Base-by-base conservation (phyloP, 1,140 invertebrate species). In the Platyura marginata region DNA sequence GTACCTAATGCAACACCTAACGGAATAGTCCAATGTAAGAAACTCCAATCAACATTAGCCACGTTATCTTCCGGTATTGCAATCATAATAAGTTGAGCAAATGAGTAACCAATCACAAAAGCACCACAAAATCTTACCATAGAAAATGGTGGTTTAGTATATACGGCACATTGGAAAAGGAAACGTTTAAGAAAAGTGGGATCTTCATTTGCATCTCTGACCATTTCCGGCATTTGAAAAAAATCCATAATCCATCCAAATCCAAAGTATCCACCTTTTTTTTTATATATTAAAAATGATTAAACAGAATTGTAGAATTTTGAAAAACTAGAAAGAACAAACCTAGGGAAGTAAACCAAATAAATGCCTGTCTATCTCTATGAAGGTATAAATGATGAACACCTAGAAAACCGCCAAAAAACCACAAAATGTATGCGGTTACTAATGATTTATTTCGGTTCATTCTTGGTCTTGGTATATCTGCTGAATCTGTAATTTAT, bases 321-420 rank as follows among this genome's bases (percentile, higher is more conserved):
- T 13, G 25, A 10, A 36, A n/a, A 16, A 6, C 15, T 36, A 36
- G 6, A 6, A 11, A 36, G 5, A 2, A 85, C 86, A 38, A 75
- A 77, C 69, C 81, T n/a, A n/a, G n/a, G n/a, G n/a, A n/a, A n/a
- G n/a, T n/a, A n/a, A n/a, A 83, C 74, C 83, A 90, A 0, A 92
- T 65, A 53, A 95, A 84, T 0, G 83, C 90, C 53, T 97, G 91
- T n/a, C 75, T 69, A 59, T 94, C 87, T 43, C 91, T 64, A 36
- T 75, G 72, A 35, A 96, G 64, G 59, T 96, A 96, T 52, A 94
- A 73, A 57, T 94, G 88, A 65, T 97, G 92, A 2, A 88, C 59
- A 1, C 91, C 90, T 48, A 87, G 79, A 49, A 84, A 64, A 9
- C 90, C 91, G 25, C 86, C 85, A 46, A 89, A 68, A 0, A 90